Evolutionary conservation across 2,888 invertebrate genomes (phyloP).

Genomic region (Rhabditoides inermis): DNA sequence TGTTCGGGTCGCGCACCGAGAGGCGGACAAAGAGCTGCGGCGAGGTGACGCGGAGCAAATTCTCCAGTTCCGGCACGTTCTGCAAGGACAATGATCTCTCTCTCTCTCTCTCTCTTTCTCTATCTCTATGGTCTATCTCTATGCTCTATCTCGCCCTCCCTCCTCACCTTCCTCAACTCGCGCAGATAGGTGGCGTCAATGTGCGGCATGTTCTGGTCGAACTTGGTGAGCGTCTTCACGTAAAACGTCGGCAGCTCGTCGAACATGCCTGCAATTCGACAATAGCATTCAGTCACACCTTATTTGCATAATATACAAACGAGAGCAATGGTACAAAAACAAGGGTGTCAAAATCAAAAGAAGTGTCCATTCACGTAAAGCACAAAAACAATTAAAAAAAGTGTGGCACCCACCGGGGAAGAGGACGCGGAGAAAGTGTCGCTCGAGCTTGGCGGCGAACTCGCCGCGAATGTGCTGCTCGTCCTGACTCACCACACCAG

Average conservation of each 20-base stretch:
- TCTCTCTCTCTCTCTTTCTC: too few species aligned
- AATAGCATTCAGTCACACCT: too few species aligned
- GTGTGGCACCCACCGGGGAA: slow-evolving; percentile 67
- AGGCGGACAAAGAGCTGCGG: slow-evolving; percentile 21
- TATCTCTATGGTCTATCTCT: too few species aligned
- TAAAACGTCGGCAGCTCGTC: slow-evolving; percentile 77
- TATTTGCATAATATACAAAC: too few species aligned
- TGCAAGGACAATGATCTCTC: too few species aligned
- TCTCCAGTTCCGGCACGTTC: slow-evolving; percentile 21
- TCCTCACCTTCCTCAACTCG: slow-evolving; percentile 9
- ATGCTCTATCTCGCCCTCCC: too few species aligned
- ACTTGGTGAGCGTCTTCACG: slow-evolving; percentile 23
- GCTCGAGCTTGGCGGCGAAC: slow-evolving; percentile 71
- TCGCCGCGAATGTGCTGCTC: slow-evolving; percentile 72
- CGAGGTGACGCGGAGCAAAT: slow-evolving; percentile 22
- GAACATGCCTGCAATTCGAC: slow-evolving; percentile 62
- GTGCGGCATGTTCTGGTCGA: slow-evolving; percentile 36
- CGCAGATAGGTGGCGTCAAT: slow-evolving; percentile 32
- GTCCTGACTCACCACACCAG: slow-evolving; percentile 66
- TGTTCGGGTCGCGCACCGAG: neutral
- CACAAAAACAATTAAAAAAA: too few species aligned
- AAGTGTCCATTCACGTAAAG: too few species aligned
- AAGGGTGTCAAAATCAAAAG: too few species aligned
- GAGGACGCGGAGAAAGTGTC: slow-evolving; percentile 69
- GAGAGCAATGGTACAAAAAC: too few species aligned